Conservation (phyloP, 2,797 vertebrate genomes). For the Melanotaenia nigrans region DNA sequence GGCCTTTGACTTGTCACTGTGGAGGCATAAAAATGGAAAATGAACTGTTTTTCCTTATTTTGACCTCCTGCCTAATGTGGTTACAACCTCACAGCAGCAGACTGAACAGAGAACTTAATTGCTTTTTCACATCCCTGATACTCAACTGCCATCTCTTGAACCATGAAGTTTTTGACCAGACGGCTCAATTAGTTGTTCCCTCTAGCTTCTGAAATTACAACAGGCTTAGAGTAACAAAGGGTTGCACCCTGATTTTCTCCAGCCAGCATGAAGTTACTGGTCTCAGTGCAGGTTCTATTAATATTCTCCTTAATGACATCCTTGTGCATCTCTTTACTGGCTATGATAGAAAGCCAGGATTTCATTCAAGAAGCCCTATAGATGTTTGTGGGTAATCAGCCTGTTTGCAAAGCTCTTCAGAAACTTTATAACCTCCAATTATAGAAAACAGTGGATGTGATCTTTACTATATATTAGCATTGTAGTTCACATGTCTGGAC, state of each 20-base stretch:
- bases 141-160: conserved; percentile 27
- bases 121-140: conserved; percentile 45
- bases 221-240: conserved; percentile 17
- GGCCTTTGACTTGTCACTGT: not conserved
- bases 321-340: conserved; percentile 17
- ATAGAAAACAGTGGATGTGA: conserved; percentile 21
- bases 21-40: conserved; percentile 3
- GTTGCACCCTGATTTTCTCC: conserved; percentile 23
- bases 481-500: not conserved
- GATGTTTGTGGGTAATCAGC: conserved; percentile 18
- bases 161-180: conserved; percentile 22
- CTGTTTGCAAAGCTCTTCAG: conserved; percentile 8
- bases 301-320: conserved; percentile 6
- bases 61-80: conserved; percentile 18
- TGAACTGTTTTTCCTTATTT: not conserved
- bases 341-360: conserved; percentile 33
- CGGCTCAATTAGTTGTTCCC: conserved; percentile 15
- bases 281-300: conserved; percentile 14
- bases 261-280: conserved; percentile 13
- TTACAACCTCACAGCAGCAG: conserved; percentile 11
- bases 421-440: conserved; percentile 26
- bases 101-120: conserved; percentile 30
- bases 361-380: conserved; percentile 24
- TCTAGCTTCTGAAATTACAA: conserved; percentile 8
- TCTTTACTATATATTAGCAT: not conserved